Base-by-base conservation (phyloP, 2,888 invertebrate species). In the Synergus laeviventris region DNA sequence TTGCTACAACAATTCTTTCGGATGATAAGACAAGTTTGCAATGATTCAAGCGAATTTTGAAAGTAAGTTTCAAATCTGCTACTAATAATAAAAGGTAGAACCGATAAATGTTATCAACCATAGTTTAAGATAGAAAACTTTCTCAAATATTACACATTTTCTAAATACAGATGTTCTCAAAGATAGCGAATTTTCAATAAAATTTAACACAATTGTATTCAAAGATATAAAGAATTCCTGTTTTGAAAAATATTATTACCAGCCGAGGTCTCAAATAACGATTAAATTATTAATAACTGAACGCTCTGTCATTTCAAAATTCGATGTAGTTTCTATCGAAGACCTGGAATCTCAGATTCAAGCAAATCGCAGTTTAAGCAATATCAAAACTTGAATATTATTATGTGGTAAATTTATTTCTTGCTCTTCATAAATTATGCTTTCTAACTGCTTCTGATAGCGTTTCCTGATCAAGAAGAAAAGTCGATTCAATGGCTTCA, bases 291-390 rank as follows among this genome's bases (percentile, higher is more conserved):
- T 49, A 45, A 70, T n/a, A n/a, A n/a, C 24, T 49, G 45, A 24
- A 70, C 66, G 42, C 9, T 42, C 21, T 45, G n/a, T 45, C 45
- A 70, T 70, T 70, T 49, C 45, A 45, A 70, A 70, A 70, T 45
- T 21, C 49, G 21, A 21, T 21, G 11, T 18, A 56, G 21, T 18
- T 56, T 18, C 21, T 56, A 56, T 3, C 9, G 56, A 56, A 16
- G 45, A 16, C 49, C 45, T 31, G 24, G 8, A 24, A 70, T 70
- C 45, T 54, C 70, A 24, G 59, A 56, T 56, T 31, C 1, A 21
- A 49, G n/a, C 3, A 36, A 0, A 70, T 36, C n/a, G 5, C 11
- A 45, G 11, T 31, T 70, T 49, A 36, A 70, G 31, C 31, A 70
- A 54, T 54, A 24, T 49, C 5, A n/a, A 70, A 70, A 70, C 38